Evolutionary conservation across 2,113 vertebrate species (phyloP).

Genomic region (Lophura nycthemera): DNA sequence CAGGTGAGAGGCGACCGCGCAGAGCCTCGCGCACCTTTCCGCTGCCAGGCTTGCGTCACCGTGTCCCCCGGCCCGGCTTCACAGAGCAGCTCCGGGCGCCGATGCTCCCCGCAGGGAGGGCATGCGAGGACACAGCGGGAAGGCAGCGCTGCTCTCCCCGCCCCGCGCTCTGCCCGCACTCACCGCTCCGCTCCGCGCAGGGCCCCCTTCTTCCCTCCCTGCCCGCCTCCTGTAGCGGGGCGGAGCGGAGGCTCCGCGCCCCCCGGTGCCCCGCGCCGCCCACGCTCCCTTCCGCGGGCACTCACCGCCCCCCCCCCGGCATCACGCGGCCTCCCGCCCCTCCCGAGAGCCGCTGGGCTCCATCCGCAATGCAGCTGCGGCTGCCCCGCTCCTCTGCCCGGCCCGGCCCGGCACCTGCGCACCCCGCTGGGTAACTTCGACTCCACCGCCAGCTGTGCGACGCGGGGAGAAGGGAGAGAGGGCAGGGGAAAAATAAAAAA

Average conservation of each 20-base stretch:
- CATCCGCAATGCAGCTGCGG: constrained; percentile 34
- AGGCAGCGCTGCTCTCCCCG: too few species aligned
- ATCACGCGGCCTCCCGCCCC: background rate
- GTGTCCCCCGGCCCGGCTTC: too few species aligned
- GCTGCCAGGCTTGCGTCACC: too few species aligned
- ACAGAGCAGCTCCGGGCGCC: background rate
- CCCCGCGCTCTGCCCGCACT: background rate
- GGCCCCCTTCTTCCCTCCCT: background rate
- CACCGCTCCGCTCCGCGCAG: background rate
- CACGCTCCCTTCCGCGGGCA: background rate
- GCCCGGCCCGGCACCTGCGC: background rate
- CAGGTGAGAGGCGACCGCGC: background rate
- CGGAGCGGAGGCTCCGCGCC: background rate
- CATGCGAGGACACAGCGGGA: too few species aligned
- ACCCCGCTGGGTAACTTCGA: accelerated
- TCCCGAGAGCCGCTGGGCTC: background rate
- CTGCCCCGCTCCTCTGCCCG: too few species aligned
- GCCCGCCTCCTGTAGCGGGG: background rate
- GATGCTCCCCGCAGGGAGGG: background rate
- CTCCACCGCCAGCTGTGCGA: background rate
- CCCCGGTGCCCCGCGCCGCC: background rate
- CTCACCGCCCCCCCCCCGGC: background rate
- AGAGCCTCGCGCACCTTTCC: background rate
- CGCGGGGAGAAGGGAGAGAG: background rate
- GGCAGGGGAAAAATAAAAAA: too few species aligned